These are phyloP conservation scores for Folsomia manolachei DNA, from an alignment of 2,888 invertebrate species.

Conservation along the genomic window DNA sequence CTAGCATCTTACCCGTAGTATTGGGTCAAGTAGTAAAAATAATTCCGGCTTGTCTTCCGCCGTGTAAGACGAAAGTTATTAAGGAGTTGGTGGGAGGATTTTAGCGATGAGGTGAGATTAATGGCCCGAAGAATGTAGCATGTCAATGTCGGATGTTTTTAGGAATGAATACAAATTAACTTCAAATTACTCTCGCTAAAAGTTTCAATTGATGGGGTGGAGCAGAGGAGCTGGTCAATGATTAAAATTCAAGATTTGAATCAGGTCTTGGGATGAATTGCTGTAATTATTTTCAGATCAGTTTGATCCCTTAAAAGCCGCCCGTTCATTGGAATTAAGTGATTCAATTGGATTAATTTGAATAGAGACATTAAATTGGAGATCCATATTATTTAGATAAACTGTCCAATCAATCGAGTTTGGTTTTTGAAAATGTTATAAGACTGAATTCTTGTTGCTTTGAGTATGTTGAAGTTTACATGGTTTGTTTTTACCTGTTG, in stretches of 20 bases:
- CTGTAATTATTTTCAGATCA: background rate
- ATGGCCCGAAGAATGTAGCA: background rate
- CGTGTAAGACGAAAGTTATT: background rate
- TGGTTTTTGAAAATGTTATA: no score
- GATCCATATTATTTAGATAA: background rate
- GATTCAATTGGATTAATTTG: background rate
- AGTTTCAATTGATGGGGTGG: background rate
- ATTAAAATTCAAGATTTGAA: background rate
- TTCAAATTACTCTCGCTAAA: background rate
- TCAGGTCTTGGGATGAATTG: background rate
- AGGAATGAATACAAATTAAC: background rate
- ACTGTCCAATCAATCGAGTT: background rate
- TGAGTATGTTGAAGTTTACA: no score
- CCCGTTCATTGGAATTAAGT: no score
- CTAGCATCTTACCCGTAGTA: no score
- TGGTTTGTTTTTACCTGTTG: no score
- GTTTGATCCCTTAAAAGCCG: no score
- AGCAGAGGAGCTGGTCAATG: background rate
- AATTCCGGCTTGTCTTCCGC: background rate
- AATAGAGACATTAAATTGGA: background rate
- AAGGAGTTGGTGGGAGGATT: background rate
- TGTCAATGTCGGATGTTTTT: background rate
- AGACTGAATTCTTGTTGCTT: no score
- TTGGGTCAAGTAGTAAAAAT: background rate
- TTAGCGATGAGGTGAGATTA: background rate